Evolutionary conservation across 2,888 invertebrate species (phyloP).

Genomic region (Podotricha telesiphe): DNA sequence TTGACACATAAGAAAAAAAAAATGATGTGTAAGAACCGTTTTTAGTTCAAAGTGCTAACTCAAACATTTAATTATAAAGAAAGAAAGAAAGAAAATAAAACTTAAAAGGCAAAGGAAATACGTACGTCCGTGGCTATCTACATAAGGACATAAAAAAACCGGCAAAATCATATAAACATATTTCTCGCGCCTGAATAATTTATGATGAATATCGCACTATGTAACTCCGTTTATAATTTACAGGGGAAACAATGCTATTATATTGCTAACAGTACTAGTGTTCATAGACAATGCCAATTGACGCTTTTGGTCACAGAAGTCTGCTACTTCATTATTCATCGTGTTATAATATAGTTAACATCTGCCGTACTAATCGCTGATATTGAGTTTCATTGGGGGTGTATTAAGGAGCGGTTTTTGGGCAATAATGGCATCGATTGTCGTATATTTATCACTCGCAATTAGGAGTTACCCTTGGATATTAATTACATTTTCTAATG

Average conservation of each 20-base stretch:
- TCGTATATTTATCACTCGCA: constrained; percentile 66
- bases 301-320: constrained; percentile 54
- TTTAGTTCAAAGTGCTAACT: no score
- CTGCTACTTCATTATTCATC: constrained; percentile 63
- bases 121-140: no score
- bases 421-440: constrained; percentile 62
- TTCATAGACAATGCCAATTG: constrained; percentile 55
- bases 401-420: constrained; percentile 66
- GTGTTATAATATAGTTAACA: constrained; percentile 58
- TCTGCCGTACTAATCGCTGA: constrained; percentile 57
- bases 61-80: no score
- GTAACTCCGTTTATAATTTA: constrained; percentile 50
- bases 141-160: no score
- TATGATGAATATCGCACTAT: constrained; percentile 32
- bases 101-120: no score
- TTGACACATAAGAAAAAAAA: no score
- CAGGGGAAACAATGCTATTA: constrained; percentile 68
- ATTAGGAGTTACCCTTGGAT: constrained; percentile 75
- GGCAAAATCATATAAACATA: neutral
- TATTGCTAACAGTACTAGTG: constrained; percentile 65
- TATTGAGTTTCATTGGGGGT: constrained; percentile 45
- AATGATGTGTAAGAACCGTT: no score
- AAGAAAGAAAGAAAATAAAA: no score
- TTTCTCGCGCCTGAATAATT: constrained; percentile 35
- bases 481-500: constrained; percentile 82